A percentile compares a stretch with the other conserved stretches of the same genome.
phyloP scores from a whole-genome alignment of 2,888 invertebrate species.

The Amphipoea lucens region DNA sequence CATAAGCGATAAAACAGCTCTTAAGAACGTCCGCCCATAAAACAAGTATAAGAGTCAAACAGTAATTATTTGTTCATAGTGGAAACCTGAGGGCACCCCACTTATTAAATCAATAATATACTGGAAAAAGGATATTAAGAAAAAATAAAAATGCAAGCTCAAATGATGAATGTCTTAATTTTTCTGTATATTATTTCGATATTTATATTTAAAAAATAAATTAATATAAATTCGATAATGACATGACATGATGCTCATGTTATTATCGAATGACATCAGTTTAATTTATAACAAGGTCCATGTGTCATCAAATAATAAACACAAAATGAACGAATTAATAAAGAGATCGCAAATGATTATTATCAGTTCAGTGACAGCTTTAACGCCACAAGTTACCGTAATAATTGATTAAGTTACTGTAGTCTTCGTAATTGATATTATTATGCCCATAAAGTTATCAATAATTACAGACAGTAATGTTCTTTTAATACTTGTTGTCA shows the following conservation, averaged over 20 bases:
- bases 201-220: background rate
- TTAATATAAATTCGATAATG: background rate
- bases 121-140: background rate
- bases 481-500: background rate
- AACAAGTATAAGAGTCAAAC: background rate
- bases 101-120: background rate
- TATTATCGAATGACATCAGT: background rate
- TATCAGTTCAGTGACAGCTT: background rate
- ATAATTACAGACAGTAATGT: constrained; percentile 22
- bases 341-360: background rate
- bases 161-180: background rate
- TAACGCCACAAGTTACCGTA: constrained; percentile 8
- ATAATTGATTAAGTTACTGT: constrained; percentile 40
- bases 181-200: background rate
- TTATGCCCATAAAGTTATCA: constrained; percentile 39
- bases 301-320: background rate
- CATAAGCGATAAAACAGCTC: background rate
- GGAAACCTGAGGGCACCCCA: background rate
- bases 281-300: background rate
- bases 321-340: background rate
- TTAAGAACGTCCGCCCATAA: no score
- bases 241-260: background rate
- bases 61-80: no score
- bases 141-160: background rate
- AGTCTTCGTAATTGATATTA: constrained; percentile 16